Evolutionary conservation across 1,140 invertebrate genomes (phyloP).

Genomic region (Pogonus chalceus): DNA sequence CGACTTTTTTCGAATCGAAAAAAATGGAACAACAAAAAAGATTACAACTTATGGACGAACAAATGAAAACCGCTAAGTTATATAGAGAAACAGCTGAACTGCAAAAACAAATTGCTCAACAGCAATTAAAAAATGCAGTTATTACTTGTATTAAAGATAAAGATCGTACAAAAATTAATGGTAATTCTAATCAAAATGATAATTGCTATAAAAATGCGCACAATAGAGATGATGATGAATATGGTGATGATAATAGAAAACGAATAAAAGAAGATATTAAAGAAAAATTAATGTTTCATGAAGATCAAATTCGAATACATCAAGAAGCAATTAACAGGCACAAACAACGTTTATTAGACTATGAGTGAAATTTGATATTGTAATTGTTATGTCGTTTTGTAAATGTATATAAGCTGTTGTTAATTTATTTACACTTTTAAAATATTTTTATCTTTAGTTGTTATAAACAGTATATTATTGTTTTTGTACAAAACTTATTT

Average conservation of each 20-base stretch:
- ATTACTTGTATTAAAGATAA: background rate
- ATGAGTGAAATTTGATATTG: background rate
- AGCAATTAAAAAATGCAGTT: background rate
- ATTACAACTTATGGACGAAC: conserved; percentile 34
- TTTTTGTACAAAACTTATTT: background rate
- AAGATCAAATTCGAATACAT: background rate
- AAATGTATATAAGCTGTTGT: background rate
- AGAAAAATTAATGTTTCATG: background rate
- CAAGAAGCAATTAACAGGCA: background rate
- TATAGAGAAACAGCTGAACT: conserved; percentile 33
- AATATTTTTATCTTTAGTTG: background rate
- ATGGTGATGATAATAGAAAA: background rate
- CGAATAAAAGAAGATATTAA: conserved; percentile 3
- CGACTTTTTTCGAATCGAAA: conserved; percentile 16
- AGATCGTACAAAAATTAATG: background rate
- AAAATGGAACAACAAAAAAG: conserved; percentile 34
- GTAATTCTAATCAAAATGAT: background rate
- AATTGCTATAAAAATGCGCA: background rate
- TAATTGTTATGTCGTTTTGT: too few relatives aligned
- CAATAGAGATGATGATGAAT: background rate
- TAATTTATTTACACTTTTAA: background rate
- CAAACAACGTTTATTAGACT: background rate
- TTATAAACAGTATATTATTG: background rate
- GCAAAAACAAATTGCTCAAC: conserved; percentile 31
- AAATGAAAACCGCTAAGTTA: conserved; percentile 34